Evolutionary conservation across 2,797 vertebrate species (phyloP), one percentile per base, ranked within the genome.

Genomic region (Gouania willdenowi): DNA sequence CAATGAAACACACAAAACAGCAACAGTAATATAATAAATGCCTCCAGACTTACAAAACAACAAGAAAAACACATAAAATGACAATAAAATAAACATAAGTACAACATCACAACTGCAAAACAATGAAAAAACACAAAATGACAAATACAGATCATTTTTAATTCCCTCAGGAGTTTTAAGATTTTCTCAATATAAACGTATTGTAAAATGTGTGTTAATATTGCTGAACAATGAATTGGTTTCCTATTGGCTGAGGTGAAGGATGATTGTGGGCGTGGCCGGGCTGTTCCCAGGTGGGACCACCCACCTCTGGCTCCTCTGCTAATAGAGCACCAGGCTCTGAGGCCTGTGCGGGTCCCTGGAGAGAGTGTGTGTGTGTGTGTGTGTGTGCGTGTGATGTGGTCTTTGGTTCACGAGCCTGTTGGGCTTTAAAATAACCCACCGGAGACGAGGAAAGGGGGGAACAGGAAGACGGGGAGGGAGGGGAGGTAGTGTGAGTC

Each of bases 381-480:
- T 46, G 50, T 84, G 75, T 84, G 44, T 73, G 75, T 44, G 66
- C 46, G 50, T 84, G 75, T 84, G 82, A 84, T 83, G 84, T 84
- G 81, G 82, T 87, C 72, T 83, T 79, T 31, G 78, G 75, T 72
- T 63, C 46, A 55, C 63, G 66, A 69, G 68, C 45, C 81, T 67
- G 50, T 57, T 66, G 72, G 74, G 77, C 64, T 84, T 84, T 84
- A 75, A 83, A 86, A 83, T 82, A 85, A 81, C 78, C 75, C 78
- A 75, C 72, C 65, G 75, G 80, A 81, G 81, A 82, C 39, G 30
- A 71, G 75, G 54, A 75, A 77, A 73, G 65, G 62, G 59, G 61
- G 62, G 73, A 61, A 60, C 58, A 58, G 66, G 44, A 36, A 45
- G 41, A 52, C 40, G 26, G 54, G 57, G 62, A 52, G 49, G 38